phyloP scores from a whole-genome alignment of 2,113 vertebrate species.

The Labrus mixtus region DNA sequence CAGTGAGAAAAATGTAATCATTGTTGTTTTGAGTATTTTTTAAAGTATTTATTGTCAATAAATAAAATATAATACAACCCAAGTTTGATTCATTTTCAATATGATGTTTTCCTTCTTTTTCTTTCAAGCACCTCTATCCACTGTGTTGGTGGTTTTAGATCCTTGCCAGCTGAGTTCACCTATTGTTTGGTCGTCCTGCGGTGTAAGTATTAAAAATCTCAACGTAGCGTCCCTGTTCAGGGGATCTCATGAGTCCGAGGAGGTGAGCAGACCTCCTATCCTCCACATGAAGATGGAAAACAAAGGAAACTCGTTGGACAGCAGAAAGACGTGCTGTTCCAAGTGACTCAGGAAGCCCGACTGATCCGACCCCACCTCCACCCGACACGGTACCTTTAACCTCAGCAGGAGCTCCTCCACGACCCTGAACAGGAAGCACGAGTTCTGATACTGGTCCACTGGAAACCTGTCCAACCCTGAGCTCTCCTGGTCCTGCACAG shows the following conservation, averaged over 20 bases:
- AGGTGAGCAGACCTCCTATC: slow-evolving; percentile 81
- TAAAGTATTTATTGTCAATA: too few relatives aligned
- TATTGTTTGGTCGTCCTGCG: too few relatives aligned
- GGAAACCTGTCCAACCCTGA: slow-evolving; percentile 65
- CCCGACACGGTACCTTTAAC: slow-evolving; percentile 27
- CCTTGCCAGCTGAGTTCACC: too few relatives aligned
- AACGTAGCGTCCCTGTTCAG: too few relatives aligned
- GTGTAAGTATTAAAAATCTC: too few relatives aligned
- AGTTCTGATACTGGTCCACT: slow-evolving; percentile 87
- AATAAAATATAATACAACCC: too few relatives aligned
- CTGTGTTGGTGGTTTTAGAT: too few relatives aligned
- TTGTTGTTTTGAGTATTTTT: background rate
- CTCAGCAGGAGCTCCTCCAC: slow-evolving; percentile 87
- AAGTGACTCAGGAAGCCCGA: slow-evolving; percentile 79
- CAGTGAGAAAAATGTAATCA: background rate
- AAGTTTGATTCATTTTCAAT: too few relatives aligned
- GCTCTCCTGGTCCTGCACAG: slow-evolving; percentile 74
- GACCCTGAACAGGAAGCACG: slow-evolving; percentile 83
- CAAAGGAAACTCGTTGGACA: slow-evolving; percentile 91
- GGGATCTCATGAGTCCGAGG: slow-evolving; percentile 4
- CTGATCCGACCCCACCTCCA: slow-evolving; percentile 51
- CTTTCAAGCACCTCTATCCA: too few relatives aligned
- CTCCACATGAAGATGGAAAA: slow-evolving; percentile 91
- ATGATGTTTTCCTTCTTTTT: too few relatives aligned
- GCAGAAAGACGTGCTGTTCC: slow-evolving; percentile 81